These are phyloP conservation scores for Dendrocincla fuliginosa DNA, from an alignment of 2,797 vertebrate genomes.

Conservation along the genomic window DNA sequence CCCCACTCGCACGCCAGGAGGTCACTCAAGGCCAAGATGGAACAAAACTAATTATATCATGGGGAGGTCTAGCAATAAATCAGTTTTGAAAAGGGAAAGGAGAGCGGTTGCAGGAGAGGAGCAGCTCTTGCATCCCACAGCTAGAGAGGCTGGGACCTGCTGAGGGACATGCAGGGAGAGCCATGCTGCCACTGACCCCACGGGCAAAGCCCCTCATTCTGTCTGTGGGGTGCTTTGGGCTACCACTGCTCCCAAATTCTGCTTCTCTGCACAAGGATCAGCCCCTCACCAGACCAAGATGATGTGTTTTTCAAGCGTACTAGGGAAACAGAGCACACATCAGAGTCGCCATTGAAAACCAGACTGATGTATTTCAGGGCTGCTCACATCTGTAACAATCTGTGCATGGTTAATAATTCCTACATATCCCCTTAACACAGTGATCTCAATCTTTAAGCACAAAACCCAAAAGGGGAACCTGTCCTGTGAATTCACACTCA, in stretches of 20 bases:
- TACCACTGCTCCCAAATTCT: background rate
- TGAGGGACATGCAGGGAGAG: background rate
- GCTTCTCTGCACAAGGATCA: background rate
- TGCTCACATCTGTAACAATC: fast-evolving
- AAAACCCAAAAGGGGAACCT: background rate
- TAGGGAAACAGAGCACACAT: background rate
- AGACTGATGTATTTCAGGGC: background rate
- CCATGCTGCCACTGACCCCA: fast-evolving
- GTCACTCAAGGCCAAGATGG: background rate
- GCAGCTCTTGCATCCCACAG: background rate
- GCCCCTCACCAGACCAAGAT: background rate
- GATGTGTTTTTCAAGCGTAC: fast-evolving
- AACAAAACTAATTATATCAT: background rate
- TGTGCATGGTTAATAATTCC: fast-evolving
- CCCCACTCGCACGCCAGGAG: background rate
- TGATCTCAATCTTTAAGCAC: background rate
- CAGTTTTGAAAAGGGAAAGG: background rate
- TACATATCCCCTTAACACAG: fast-evolving
- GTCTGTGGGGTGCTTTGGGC: fast-evolving
- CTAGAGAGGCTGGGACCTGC: background rate
- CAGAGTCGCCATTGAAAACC: background rate
- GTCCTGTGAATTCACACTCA: background rate
- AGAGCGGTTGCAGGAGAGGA: background rate
- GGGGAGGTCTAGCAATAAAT: background rate
- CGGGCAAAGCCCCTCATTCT: background rate